phyloP scores from a whole-genome alignment of 2,113 vertebrate genomes.

The Mormyrus iriodes region DNA sequence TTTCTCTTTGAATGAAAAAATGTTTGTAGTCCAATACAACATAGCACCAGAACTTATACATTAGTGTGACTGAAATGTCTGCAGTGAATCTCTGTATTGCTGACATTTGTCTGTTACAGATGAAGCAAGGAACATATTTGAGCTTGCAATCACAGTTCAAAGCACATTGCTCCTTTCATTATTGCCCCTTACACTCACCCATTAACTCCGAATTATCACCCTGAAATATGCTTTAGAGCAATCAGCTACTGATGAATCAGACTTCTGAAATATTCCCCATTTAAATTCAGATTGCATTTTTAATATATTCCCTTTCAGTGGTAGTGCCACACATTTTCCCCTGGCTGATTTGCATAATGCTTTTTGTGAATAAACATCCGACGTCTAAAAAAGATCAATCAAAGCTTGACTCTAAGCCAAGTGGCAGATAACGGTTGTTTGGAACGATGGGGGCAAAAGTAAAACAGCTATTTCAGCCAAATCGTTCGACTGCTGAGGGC shows the following conservation, averaged over 20 bases:
- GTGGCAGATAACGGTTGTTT: not conserved
- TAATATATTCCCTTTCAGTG: conserved; percentile 41
- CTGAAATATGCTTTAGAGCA: conserved; percentile 34
- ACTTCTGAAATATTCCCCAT: conserved; percentile 37
- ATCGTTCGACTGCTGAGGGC: not conserved
- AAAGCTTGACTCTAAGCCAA: not conserved
- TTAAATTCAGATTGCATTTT: conserved; percentile 40
- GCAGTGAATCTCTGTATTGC: not conserved
- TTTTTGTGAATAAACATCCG: conserved; percentile 22
- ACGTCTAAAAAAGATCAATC: conserved; percentile 15
- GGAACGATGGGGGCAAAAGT: not conserved
- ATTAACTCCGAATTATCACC: conserved; percentile 38
- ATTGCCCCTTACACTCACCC: conserved; percentile 29
- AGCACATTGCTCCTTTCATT: conserved; percentile 27
- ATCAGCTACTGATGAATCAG: conserved; percentile 20
- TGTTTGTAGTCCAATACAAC: not conserved
- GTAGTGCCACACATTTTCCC: conserved; percentile 24
- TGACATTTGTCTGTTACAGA: conserved; percentile 19
- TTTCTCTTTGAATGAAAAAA: not conserved
- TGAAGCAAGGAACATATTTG: conserved; percentile 14
- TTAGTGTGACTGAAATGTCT: not conserved
- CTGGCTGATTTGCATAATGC: conserved; percentile 29
- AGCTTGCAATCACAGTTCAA: conserved; percentile 28
- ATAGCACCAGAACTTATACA: not conserved
- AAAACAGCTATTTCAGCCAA: not conserved